Conservation (phyloP, 2,888 invertebrate species). For the Lathronympha strigana region DNA sequence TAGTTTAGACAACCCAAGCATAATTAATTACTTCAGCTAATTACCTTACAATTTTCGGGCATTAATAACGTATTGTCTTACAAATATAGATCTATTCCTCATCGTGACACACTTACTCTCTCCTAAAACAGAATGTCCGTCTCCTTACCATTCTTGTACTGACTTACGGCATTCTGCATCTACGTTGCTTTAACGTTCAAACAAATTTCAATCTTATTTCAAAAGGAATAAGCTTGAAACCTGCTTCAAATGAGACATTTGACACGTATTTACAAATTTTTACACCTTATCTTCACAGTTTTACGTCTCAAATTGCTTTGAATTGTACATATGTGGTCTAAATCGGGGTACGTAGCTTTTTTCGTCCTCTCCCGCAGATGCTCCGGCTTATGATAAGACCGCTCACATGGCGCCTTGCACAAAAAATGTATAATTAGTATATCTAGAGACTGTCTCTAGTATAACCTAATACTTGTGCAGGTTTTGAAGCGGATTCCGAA, state of each 20-base stretch:
- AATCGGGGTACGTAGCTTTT: slow-evolving; percentile 24
- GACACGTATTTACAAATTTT: not conserved
- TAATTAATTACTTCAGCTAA: not conserved
- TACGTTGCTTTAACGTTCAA: not conserved
- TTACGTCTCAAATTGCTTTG: not conserved
- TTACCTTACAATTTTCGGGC: slow-evolving; percentile 6
- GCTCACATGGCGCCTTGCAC: not conserved
- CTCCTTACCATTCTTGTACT: not conserved
- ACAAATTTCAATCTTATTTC: not conserved
- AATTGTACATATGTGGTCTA: not conserved
- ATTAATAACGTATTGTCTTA: slow-evolving; percentile 11
- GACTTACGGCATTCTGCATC: slow-evolving; percentile 4
- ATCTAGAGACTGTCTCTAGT: too few relatives aligned
- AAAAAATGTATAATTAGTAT: not conserved
- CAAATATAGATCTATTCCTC: slow-evolving; percentile 8
- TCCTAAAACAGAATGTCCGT: not conserved
- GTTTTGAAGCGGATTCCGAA: too few relatives aligned
- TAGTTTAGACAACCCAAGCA: not conserved
- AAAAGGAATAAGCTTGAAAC: too few relatives aligned
- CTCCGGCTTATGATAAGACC: slow-evolving; percentile 1
- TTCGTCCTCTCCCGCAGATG: slow-evolving; percentile 32
- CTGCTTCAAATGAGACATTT: not conserved
- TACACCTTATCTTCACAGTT: not conserved
- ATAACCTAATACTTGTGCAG: too few relatives aligned
- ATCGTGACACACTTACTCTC: slow-evolving; percentile 9